Conservation (phyloP, 1,140 invertebrate species). For the Drosophila insularis region DNA sequence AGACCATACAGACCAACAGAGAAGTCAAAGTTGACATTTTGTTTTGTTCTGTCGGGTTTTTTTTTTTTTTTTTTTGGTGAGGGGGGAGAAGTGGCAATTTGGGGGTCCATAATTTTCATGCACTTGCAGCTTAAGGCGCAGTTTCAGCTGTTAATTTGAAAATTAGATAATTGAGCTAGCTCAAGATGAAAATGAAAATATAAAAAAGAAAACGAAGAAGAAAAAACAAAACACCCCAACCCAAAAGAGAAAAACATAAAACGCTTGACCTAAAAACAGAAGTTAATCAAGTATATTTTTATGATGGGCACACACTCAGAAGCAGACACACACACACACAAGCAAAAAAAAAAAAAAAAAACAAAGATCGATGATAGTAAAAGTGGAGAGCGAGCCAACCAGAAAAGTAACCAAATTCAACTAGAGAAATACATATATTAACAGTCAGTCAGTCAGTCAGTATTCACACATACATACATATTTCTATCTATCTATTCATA, state of each 20-base stretch:
- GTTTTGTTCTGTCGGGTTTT: too few relatives aligned
- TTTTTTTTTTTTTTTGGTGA: too few relatives aligned
- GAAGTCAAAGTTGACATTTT: background rate
- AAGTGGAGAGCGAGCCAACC: background rate
- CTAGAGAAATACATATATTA: background rate
- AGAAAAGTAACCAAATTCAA: background rate
- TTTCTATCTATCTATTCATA: background rate
- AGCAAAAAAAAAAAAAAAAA: background rate
- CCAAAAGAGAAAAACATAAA: conserved; percentile 13
- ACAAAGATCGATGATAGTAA: conserved; percentile 13
- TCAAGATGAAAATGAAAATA: conserved; percentile 52
- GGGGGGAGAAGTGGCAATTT: background rate
- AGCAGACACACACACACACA: background rate
- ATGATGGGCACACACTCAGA: background rate
- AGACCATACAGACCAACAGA: conserved; percentile 5
- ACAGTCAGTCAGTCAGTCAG: too few relatives aligned
- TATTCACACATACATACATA: background rate
- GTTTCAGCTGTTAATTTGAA: conserved; percentile 71
- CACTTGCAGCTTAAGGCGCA: conserved; percentile 38
- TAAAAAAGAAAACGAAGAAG: background rate
- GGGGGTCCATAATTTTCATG: conserved; percentile 15
- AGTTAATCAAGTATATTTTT: conserved; percentile 12
- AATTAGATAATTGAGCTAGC: conserved; percentile 64
- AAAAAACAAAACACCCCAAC: background rate
- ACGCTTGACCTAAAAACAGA: conserved; percentile 56